Base-by-base conservation (phyloP, 2,888 invertebrate species). In the Boloria euphrosyne region DNA sequence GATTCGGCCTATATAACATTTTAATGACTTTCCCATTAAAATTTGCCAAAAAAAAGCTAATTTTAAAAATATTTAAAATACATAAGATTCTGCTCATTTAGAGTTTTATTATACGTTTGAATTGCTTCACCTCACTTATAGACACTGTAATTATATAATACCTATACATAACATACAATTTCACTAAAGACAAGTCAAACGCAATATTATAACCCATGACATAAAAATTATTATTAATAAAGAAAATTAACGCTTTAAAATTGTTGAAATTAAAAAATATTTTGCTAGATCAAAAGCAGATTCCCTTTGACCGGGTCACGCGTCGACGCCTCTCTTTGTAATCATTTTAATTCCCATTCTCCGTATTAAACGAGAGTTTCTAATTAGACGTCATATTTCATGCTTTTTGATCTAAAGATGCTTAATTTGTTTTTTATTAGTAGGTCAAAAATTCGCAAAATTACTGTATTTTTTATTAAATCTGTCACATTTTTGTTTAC, bases 321-420 rank as follows among this genome's bases (percentile, higher is more conserved):
- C 73, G 73, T 69, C 73, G 78, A 76, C 76, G 75, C 79, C 77
- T 59, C 79, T 75, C 75, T 76, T 76, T 72, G 76, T 75, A 80
- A 84, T 78, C 82, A 82, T 83, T 82, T 85, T 84, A 80, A 82
- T 80, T 81, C 78, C 69, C 68, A 78, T 82, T 81, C 80, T 82
- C 80, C 82, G 74, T 80, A 76, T 72, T 75, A 81, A 83, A 84
- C 80, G 76, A 79, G 31, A 49, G 27, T 49, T 49, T 49, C 47
- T 59, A 59, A 59, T 59, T 59, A 59, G 17, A 7, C 47, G 31
- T 5, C 57, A 27, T 46, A 57, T 57, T 59, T 31, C 17, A 49
- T 59, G 49, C 59, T 27, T 47, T 59, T 59, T 59, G 59, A 59
- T 59, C 49, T n/a, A 2, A 47, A 49, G 47, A n/a, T 57, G 44